A percentile compares a stretch with the other conserved stretches of the same genome.
Conservation (phyloP, 2,888 invertebrate genomes). For the Chrysomela aeneicollis region DNA sequence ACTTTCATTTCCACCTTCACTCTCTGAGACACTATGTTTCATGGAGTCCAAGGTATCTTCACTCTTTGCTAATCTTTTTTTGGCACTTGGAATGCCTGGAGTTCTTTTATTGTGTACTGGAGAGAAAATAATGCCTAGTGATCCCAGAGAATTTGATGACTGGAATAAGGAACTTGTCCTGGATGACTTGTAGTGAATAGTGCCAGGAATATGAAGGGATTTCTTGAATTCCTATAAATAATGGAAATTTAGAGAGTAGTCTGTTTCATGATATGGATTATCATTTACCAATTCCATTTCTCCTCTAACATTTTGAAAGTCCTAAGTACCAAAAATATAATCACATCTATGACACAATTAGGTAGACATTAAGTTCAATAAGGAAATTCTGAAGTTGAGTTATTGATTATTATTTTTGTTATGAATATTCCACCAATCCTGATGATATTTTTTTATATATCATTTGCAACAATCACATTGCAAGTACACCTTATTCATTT, state of each 20-base stretch:
- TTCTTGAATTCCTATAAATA: slow-evolving; percentile 69
- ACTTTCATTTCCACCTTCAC: slow-evolving; percentile 39
- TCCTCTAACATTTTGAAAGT: slow-evolving; percentile 64
- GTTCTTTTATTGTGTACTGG: slow-evolving; percentile 45
- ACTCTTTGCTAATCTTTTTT: slow-evolving; percentile 48
- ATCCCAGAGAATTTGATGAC: slow-evolving; percentile 54
- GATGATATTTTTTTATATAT: too few species aligned
- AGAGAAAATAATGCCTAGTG: slow-evolving; percentile 54
- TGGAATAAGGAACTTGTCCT: slow-evolving; percentile 49
- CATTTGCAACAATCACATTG: too few species aligned
- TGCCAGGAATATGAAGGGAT: slow-evolving; percentile 67
- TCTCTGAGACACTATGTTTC: slow-evolving; percentile 45
- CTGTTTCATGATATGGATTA: not conserved
- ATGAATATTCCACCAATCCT: too few species aligned
- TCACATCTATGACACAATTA: not conserved
- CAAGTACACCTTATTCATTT: too few species aligned
- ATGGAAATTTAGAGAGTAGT: slow-evolving; percentile 37
- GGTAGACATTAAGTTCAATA: too few species aligned
- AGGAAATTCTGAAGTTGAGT: too few species aligned
- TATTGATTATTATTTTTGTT: too few species aligned
- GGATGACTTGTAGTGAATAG: slow-evolving; percentile 51
- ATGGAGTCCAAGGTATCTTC: slow-evolving; percentile 55
- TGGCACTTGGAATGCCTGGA: slow-evolving; percentile 42
- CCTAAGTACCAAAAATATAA: slow-evolving; percentile 52
- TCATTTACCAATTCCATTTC: slow-evolving; percentile 63